phyloP scores from a whole-genome alignment of 2,888 invertebrate genomes.

The Plebejus argus region DNA sequence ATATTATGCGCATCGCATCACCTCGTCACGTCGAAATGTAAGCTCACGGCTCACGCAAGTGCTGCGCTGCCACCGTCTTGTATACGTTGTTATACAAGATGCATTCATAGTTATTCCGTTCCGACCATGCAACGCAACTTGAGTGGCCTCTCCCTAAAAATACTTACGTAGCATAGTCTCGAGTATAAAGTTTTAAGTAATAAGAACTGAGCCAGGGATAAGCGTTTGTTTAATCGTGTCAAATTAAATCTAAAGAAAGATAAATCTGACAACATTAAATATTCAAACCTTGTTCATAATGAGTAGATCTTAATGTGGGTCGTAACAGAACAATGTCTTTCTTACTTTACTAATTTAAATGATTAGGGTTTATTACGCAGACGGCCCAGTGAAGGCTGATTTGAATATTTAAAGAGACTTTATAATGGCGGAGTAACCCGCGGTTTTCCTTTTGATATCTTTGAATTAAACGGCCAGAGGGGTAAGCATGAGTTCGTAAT shows the following conservation, averaged over 20 bases:
- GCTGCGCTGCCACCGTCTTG: no score
- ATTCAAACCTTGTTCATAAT: conserved; percentile 42
- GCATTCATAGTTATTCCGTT: no score
- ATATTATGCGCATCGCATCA: no score
- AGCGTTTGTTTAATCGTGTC: conserved; percentile 29
- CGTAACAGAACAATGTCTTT: conserved; percentile 41
- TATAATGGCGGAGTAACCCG: not conserved
- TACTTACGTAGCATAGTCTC: not conserved
- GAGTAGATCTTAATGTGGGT: conserved; percentile 37
- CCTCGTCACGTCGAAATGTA: no score
- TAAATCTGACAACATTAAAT: conserved; percentile 42
- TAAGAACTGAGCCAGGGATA: not conserved
- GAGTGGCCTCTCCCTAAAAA: not conserved
- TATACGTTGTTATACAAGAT: no score
- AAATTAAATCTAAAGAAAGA: conserved; percentile 43
- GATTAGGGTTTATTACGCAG: conserved; percentile 43
- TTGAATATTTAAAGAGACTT: conserved; percentile 39
- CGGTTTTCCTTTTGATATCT: not conserved
- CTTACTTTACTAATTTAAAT: conserved; percentile 44
- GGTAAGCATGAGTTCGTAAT: not conserved
- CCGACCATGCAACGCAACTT: no score
- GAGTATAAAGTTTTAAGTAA: not conserved
- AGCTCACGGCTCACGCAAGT: no score
- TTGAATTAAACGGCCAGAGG: not conserved
- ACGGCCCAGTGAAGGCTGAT: conserved; percentile 40